phyloP scores from a whole-genome alignment of 2,888 invertebrate genomes.

The Meliscaeva auricollis region DNA sequence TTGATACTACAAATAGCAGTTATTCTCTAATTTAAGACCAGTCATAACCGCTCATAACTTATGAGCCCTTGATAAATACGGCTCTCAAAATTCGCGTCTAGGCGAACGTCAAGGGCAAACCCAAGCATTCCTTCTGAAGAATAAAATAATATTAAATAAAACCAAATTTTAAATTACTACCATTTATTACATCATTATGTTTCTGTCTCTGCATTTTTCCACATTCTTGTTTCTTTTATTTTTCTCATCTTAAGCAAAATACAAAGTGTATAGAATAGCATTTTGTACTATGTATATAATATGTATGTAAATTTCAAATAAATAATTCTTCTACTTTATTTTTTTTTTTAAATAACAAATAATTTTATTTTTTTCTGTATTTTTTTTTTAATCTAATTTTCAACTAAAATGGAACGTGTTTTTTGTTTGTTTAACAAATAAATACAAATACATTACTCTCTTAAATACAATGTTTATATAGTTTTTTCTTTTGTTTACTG shows the following conservation, averaged over 20 bases:
- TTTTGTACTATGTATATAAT: slow-evolving; percentile 76
- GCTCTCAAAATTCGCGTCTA: too few species aligned
- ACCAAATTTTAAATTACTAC: slow-evolving; percentile 59
- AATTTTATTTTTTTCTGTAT: slow-evolving; percentile 3
- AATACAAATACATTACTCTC: slow-evolving; percentile 57
- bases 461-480: slow-evolving; percentile 55
- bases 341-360: slow-evolving; percentile 33
- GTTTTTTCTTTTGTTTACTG: slow-evolving; percentile 1
- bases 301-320: slow-evolving; percentile 75
- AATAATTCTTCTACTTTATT: slow-evolving; percentile 65
- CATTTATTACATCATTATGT: slow-evolving; percentile 66
- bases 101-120: too few species aligned
- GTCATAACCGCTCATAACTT: too few species aligned
- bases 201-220: slow-evolving; percentile 31
- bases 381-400: slow-evolving; percentile 18
- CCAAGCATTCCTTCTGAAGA: too few species aligned
- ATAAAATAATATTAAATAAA: not conserved
- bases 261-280: slow-evolving; percentile 76
- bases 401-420: slow-evolving; percentile 72
- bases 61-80: too few species aligned
- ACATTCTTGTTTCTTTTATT: slow-evolving; percentile 20
- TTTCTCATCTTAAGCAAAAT: slow-evolving; percentile 71
- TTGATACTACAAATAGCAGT: too few species aligned
- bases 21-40: too few species aligned
- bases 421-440: slow-evolving; percentile 58